Conservation (phyloP, 2,888 invertebrate genomes). For the Herminia tarsipennalis region DNA sequence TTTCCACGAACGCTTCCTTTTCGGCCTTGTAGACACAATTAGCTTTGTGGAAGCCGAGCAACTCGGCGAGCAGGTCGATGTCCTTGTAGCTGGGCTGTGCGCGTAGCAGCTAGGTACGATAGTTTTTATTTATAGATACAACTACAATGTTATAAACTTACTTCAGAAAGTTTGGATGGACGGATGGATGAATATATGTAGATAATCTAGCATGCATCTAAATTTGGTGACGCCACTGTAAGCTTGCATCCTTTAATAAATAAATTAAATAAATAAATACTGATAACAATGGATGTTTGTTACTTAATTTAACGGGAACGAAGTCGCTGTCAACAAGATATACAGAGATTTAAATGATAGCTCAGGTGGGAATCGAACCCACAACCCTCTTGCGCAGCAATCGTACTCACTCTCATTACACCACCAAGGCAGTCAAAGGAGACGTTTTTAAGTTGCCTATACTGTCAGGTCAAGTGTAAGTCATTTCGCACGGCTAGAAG, state of each 20-base stretch:
- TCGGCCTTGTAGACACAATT: constrained; percentile 54
- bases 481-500: too few species aligned
- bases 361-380: too few species aligned
- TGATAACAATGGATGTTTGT: too few species aligned
- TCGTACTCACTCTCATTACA: too few species aligned
- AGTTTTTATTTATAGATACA: not conserved
- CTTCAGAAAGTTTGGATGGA: not conserved
- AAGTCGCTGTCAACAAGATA: too few species aligned
- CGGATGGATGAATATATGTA: not conserved
- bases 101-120: constrained; percentile 61
- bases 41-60: constrained; percentile 68
- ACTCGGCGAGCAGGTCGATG: constrained; percentile 65
- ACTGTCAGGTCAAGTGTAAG: too few species aligned
- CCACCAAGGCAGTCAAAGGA: too few species aligned
- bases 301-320: too few species aligned
- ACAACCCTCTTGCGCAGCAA: too few species aligned
- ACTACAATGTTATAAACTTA: not conserved
- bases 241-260: not conserved
- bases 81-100: constrained; percentile 69
- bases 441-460: too few species aligned
- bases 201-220: not conserved
- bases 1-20: not conserved
- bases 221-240: not conserved
- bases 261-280: too few species aligned
- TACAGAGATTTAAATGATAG: too few species aligned